phyloP scores from a whole-genome alignment of 2,888 invertebrate species.

The Psylliodes chrysocephalus region DNA sequence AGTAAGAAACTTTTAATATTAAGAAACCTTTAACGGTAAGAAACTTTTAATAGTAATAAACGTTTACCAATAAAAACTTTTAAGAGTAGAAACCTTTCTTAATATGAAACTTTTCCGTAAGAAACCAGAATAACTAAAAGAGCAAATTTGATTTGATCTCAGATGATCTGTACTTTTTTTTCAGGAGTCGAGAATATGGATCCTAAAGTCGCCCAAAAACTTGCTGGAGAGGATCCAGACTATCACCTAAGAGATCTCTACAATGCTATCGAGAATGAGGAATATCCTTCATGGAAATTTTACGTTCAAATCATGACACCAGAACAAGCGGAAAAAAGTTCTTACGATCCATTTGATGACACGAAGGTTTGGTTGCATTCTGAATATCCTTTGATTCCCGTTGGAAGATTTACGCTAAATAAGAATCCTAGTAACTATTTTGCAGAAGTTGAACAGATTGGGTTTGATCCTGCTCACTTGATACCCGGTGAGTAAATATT shows the following conservation, averaged over 20 bases:
- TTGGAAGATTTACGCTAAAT: conserved; percentile 87
- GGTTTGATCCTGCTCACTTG: conserved; percentile 89
- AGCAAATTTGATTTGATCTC: too few species aligned
- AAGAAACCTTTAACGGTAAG: too few species aligned
- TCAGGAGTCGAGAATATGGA: conserved; percentile 79
- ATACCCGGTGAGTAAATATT: conserved; percentile 69
- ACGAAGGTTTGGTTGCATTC: conserved; percentile 93
- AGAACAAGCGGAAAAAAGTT: conserved; percentile 81
- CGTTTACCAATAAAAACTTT: too few species aligned
- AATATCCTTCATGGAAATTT: conserved; percentile 83
- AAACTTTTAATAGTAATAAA: too few species aligned
- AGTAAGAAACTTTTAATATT: too few species aligned
- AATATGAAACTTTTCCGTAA: too few species aligned
- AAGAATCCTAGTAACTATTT: conserved; percentile 93
- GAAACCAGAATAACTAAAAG: too few species aligned
- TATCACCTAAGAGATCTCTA: conserved; percentile 89
- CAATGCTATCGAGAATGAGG: conserved; percentile 82
- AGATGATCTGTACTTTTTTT: too few species aligned
- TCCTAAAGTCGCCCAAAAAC: conserved; percentile 73
- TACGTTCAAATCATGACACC: conserved; percentile 90
- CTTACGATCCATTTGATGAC: conserved; percentile 92
- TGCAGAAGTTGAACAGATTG: conserved; percentile 92
- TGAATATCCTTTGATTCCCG: conserved; percentile 89
- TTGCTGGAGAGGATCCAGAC: conserved; percentile 86
- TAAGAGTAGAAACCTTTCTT: too few species aligned